These are phyloP conservation scores for Artibeus jamaicensis DNA, from an alignment of 2,797 vertebrate genomes.

Conservation along the genomic window DNA sequence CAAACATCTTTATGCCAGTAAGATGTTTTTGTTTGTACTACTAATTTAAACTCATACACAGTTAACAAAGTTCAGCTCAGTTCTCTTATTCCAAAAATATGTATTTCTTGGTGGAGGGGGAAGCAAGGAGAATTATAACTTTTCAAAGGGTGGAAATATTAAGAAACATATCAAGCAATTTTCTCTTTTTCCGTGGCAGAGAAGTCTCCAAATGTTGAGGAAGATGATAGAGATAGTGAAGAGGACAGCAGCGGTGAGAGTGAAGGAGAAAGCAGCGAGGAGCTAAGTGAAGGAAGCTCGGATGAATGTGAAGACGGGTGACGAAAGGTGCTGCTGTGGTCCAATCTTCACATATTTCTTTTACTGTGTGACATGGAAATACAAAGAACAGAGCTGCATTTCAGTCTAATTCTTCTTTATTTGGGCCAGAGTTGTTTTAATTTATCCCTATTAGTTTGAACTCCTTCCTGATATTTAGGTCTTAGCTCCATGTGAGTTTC, in stretches of 20 bases:
- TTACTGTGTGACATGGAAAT: neutral
- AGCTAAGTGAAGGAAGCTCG: constrained; percentile 70
- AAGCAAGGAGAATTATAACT: neutral
- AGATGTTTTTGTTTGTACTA: neutral
- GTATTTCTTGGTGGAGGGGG: neutral
- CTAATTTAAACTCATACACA: neutral
- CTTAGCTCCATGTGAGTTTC: neutral
- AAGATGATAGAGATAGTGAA: constrained; percentile 48
- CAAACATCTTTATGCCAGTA: neutral
- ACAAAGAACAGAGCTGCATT: constrained; percentile 11
- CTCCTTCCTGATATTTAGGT: neutral
- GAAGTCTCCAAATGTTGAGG: constrained; percentile 50
- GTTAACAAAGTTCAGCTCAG: neutral
- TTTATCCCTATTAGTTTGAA: neutral
- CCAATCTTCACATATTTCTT: neutral
- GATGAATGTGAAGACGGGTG: constrained; percentile 72
- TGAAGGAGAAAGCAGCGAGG: constrained; percentile 65
- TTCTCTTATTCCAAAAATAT: neutral
- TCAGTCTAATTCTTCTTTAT: neutral
- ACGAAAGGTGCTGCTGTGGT: neutral
- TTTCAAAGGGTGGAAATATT: neutral
- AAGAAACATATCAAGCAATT: neutral
- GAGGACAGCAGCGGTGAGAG: constrained; percentile 59
- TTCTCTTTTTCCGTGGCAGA: constrained; percentile 70
- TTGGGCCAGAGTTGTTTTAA: neutral